phyloP scores from a whole-genome alignment of 2,113 vertebrate species.

The Scomber japonicus region DNA sequence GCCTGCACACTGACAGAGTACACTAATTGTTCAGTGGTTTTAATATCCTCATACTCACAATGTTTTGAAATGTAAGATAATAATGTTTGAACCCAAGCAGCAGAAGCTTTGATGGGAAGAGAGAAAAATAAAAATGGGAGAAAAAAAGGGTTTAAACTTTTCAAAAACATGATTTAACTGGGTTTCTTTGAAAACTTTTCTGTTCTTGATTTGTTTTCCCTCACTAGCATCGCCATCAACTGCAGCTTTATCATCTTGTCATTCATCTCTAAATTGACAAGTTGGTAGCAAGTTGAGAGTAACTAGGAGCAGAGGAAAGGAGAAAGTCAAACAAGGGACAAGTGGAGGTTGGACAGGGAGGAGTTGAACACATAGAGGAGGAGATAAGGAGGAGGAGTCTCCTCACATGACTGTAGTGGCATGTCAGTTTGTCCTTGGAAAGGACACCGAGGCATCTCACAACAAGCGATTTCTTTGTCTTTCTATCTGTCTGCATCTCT shows the following conservation, averaged over 20 bases:
- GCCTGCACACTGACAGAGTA: too few species aligned
- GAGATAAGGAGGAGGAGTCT: conserved; percentile 60
- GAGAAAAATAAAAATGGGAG: not conserved
- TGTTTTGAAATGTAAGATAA: not conserved
- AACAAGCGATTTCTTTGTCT: conserved; percentile 63
- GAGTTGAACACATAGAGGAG: conserved; percentile 41
- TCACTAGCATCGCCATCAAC: not conserved
- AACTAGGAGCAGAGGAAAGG: conserved; percentile 1
- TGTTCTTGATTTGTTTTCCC: not conserved
- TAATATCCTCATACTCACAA: not conserved
- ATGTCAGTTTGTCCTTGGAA: conserved; percentile 74
- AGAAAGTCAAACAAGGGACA: conserved; percentile 43
- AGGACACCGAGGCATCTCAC: conserved; percentile 61
- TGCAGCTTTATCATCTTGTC: conserved; percentile 4
- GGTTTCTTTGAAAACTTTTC: not conserved
- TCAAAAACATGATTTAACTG: not conserved
- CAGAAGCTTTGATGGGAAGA: not conserved
- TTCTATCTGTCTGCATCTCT: conserved; percentile 3
- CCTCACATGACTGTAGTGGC: conserved; percentile 60
- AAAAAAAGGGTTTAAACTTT: too few species aligned
- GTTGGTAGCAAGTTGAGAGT: not conserved
- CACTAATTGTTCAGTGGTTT: too few species aligned
- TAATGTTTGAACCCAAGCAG: too few species aligned
- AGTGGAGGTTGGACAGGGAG: conserved; percentile 35
- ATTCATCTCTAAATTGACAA: conserved; percentile 27